phyloP scores from a whole-genome alignment of 2,888 invertebrate genomes.

The Diadegma fenestrale region DNA sequence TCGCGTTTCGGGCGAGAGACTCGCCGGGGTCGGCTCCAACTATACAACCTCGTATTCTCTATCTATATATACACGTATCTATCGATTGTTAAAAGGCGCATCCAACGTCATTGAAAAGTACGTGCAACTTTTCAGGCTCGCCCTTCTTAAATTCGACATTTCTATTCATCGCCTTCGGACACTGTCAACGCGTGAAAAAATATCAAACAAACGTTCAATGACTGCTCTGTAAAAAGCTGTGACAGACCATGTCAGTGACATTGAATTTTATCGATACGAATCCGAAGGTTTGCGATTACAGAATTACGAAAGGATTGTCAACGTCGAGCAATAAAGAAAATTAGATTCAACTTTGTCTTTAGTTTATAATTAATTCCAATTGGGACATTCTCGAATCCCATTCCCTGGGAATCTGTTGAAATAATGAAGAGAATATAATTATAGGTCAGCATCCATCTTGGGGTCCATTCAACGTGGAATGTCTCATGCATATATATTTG shows the following conservation, averaged over 20 bases:
- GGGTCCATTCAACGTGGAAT: conserved; percentile 16
- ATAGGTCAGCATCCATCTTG: background rate
- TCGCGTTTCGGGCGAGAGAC: conserved; percentile 62
- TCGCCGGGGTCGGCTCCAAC: conserved; percentile 67
- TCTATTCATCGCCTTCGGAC: background rate
- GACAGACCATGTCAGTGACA: no score
- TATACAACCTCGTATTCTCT: conserved; percentile 74
- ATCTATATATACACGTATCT: background rate
- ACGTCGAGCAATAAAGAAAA: no score
- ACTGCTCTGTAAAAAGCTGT: no score
- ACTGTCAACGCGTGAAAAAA: background rate
- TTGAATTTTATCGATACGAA: background rate
- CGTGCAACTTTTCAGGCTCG: background rate
- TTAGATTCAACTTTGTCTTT: background rate
- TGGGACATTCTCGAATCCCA: background rate
- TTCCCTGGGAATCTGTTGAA: background rate
- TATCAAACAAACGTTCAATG: background rate
- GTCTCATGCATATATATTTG: background rate
- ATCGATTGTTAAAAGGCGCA: conserved; percentile 22
- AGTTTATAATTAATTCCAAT: background rate
- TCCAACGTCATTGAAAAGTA: background rate
- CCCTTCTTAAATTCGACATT: background rate
- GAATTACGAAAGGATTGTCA: no score
- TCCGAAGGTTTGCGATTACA: background rate
- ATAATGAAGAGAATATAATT: background rate